A percentile compares a stretch with the other conserved stretches of the same genome.
phyloP scores from a whole-genome alignment of 2,113 vertebrate species.

The Tichodroma muraria region DNA sequence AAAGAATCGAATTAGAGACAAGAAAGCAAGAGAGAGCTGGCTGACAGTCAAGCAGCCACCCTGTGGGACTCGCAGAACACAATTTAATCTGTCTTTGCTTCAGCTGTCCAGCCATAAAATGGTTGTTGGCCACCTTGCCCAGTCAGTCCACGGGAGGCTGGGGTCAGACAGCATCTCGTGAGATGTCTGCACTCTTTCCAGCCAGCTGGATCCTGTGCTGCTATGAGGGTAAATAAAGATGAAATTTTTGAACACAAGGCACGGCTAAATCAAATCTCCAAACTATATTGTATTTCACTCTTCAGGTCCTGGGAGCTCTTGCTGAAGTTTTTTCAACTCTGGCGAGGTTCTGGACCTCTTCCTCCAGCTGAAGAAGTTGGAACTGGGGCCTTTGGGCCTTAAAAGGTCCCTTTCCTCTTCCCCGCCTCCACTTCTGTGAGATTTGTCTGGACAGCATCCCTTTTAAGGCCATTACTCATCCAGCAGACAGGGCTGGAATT shows the following conservation, averaged over 20 bases:
- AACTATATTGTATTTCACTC: not conserved
- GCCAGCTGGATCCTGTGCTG: not conserved
- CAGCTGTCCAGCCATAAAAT: not conserved
- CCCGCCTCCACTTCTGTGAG: not conserved
- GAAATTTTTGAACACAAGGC: not conserved
- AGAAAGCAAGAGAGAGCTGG: conserved; percentile 23
- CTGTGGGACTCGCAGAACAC: not conserved
- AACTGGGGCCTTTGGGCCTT: not conserved
- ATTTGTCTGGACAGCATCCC: not conserved
- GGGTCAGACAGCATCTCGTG: not conserved
- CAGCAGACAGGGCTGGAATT: not conserved
- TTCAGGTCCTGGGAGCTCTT: not conserved
- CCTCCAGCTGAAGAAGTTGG: not conserved
- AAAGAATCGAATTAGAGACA: conserved; percentile 33
- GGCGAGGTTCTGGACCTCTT: not conserved
- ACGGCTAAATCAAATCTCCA: not conserved
- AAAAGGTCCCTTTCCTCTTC: not conserved
- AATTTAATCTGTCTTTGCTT: not conserved
- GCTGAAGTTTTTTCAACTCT: not conserved
- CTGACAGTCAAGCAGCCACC: not conserved
- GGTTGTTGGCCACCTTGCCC: not conserved
- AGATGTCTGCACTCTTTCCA: not conserved
- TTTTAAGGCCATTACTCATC: not conserved
- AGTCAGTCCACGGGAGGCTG: not conserved
- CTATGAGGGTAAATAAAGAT: not conserved